Evolutionary conservation across 2,888 invertebrate genomes (phyloP), one percentile per base, ranked within the genome.

Genomic region (Netelia fuscicornis): DNA sequence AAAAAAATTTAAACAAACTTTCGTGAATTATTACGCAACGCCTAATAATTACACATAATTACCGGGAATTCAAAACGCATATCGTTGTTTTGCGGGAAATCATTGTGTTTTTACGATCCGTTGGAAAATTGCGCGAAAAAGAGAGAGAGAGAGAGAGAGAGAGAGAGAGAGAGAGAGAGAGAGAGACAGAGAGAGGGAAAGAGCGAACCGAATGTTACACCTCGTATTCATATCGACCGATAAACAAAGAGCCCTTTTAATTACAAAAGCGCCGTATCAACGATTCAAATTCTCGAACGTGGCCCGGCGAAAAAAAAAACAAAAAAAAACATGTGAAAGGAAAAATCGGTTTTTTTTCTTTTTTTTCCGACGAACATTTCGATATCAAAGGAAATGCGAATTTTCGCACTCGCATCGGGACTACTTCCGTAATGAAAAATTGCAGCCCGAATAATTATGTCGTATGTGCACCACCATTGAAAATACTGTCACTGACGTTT

Each of bases 361-460:
- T 65, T 71, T 70, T 20, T 72, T 68, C 11, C 78, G 48, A 58
- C 68, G 62, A 48, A 70, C 65, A 70, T 60, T 70, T 48, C 70
- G 48, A 70, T 81, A 74, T 81, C 81, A 81, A 81, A 81, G 77
- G 78, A 75, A 37, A 79, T 44, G 20, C 1, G 17, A 8, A 10
- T 52, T 58, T 13, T 17, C 54, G 37, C 23, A 65, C 17, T 70
- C 44, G 64, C n/a, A 23, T 37, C 71, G 56, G 58, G 62, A 77
- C 78, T 37, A 84, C 84, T 81, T 58, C 75, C 48, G 44, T 78
- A 68, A 84, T 84, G 77, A 84, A 65, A 75, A 54, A 68, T 48
- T 78, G 25, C 52, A n/a, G 62, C 25, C 52, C 74, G 64, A 67
- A 44, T 77, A 77, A 77, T 77, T 58, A 77, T 70, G 62, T 30